Base-by-base conservation (phyloP, 2,113 vertebrate genomes). In the Beaufortia kweichowensis region DNA sequence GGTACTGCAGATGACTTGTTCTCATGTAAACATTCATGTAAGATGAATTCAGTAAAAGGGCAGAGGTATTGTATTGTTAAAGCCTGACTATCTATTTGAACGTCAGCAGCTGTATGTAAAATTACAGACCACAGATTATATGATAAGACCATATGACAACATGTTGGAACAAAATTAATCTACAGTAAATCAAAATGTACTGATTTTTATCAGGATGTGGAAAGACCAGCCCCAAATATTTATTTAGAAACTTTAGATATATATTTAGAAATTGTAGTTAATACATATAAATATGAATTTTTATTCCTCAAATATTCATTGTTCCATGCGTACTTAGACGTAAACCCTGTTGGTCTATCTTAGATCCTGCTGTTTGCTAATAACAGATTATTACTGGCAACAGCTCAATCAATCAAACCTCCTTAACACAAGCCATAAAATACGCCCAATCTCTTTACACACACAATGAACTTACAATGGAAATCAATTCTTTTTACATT, bases 401-500 rank as follows among this genome's bases (percentile, higher is more conserved):
- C 2, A 15, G 48, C 23, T 35, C 48, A 56, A 56, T 69, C 67
- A 55, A 55, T 70, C 48, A 70, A 48, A 29, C 46, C 46, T 68
- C 46, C 65, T 31, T 29, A 12, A 56, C 67, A 35, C 23, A 55
- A 70, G 67, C 48, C 33, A 21, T 55, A 70, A 8, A 70, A 55
- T 43, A 55, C 14, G 3, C 48, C 48, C 65, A 50, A 17, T 70
- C 48, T 56, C 48, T 70, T 35, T 70, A 35, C 12, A 43, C 41
- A 21, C 29, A 35, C 67, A 24, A 21, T 50, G 26, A 53, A 11
- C 46, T 68, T 28, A 68, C 46, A 68, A 55, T 35, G 29, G 29
- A 70, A 70, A 70, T 70, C 48, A 70, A 56, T 70, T 33, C 48
- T 35, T 69, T 48, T 56, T 11, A 33, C 67, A 17, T 55, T 56